These are phyloP conservation scores for Aspidiotus destructor DNA, from an alignment of 2,888 invertebrate species.

Conservation along the genomic window DNA sequence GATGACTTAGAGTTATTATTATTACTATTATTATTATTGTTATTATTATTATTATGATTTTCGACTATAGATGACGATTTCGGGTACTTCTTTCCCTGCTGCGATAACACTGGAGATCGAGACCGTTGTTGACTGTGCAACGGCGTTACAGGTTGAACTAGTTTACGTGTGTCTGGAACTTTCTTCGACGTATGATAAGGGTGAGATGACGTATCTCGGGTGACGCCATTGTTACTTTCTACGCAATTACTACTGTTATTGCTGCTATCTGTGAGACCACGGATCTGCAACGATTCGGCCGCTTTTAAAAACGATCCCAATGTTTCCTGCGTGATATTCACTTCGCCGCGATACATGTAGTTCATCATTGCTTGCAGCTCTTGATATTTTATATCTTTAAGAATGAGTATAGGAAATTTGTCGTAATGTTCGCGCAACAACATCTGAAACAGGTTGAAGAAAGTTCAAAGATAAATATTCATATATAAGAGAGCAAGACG, in stretches of 20 bases:
- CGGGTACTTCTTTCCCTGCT: constrained; percentile 33
- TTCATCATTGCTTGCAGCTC: constrained; percentile 88
- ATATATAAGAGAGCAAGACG: too few relatives aligned
- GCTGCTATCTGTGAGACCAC: constrained; percentile 65
- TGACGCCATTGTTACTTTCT: constrained; percentile 32
- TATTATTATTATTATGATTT: constrained; percentile 26
- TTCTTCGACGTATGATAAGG: constrained; percentile 18
- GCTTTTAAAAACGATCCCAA: constrained; percentile 78
- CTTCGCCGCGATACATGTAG: constrained; percentile 89
- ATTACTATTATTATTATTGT: background rate
- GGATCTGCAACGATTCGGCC: constrained; percentile 83
- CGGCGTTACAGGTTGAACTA: constrained; percentile 16
- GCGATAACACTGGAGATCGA: constrained; percentile 22
- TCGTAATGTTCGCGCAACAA: constrained; percentile 80
- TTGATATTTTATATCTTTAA: constrained; percentile 84
- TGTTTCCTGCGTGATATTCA: constrained; percentile 87
- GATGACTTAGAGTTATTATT: constrained; percentile 21
- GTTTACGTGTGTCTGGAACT: constrained; percentile 23
- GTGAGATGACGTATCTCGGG: constrained; percentile 13
- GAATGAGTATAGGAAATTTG: constrained; percentile 83
- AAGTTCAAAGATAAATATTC: too few relatives aligned
- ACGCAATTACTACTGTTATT: constrained; percentile 35
- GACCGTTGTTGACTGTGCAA: constrained; percentile 28
- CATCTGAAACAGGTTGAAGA: constrained; percentile 50
- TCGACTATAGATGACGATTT: constrained; percentile 32